phyloP scores from a whole-genome alignment of 2,888 invertebrate species.

The Heliothis peltigera region DNA sequence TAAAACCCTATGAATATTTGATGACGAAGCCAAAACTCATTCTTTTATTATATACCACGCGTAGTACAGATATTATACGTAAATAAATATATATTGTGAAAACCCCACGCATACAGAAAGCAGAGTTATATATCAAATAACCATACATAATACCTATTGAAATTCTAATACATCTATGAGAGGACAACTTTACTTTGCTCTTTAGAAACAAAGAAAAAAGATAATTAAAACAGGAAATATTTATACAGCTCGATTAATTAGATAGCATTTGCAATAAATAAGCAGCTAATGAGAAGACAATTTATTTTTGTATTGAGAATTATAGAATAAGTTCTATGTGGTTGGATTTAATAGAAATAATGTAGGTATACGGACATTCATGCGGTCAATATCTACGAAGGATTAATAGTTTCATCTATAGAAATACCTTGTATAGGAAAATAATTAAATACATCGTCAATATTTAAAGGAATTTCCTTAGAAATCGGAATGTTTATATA shows the following conservation, averaged over 20 bases:
- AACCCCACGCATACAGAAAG: not conserved
- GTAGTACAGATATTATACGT: not conserved
- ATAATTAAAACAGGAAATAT: not conserved
- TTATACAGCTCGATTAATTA: not conserved
- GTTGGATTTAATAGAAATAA: not conserved
- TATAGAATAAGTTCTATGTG: not conserved
- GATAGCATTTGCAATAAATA: not conserved
- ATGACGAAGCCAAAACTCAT: conserved; percentile 14
- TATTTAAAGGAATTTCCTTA: not conserved
- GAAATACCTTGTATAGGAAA: not conserved
- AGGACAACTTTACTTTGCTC: too few relatives aligned
- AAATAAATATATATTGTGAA: conserved; percentile 6
- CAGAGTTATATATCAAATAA: not conserved
- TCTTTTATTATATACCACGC: conserved; percentile 4
- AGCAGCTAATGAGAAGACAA: not conserved
- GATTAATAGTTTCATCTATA: not conserved
- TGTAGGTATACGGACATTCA: not conserved
- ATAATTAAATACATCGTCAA: not conserved
- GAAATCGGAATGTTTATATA: not conserved
- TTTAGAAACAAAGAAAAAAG: not conserved
- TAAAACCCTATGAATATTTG: conserved; percentile 26
- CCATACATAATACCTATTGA: not conserved
- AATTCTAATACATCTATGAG: too few relatives aligned
- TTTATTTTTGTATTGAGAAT: not conserved
- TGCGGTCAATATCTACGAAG: not conserved